These are phyloP conservation scores for Ornithorhynchus anatinus DNA, from an alignment of 2,113 vertebrate genomes.

Conservation along the genomic window DNA sequence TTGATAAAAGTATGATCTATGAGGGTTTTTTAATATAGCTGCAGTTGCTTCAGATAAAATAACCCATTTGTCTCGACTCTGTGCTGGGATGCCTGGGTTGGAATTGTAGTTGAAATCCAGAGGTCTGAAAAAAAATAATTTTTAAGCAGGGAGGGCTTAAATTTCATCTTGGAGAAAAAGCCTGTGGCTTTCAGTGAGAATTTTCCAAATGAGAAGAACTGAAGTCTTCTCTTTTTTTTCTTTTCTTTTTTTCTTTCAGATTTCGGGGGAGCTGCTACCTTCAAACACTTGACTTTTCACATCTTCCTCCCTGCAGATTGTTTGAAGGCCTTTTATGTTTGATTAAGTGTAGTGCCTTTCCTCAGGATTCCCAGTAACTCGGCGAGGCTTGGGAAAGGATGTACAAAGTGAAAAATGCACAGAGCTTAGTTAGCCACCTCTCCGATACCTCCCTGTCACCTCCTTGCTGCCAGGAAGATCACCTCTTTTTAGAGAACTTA, in stretches of 20 bases:
- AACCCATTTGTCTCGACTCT: constrained; percentile 44
- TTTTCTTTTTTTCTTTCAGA: not conserved
- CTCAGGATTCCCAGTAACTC: not conserved
- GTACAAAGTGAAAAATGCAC: constrained; percentile 11
- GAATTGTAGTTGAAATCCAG: not conserved
- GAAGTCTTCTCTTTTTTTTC: too few relatives aligned
- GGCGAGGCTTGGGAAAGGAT: not conserved
- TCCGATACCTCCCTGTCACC: too few relatives aligned
- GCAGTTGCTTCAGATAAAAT: constrained; percentile 24
- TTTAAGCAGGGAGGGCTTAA: not conserved
- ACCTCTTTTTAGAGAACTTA: too few relatives aligned
- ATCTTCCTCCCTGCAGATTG: not conserved
- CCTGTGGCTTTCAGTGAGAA: not conserved
- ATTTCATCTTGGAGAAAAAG: not conserved
- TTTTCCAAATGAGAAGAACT: not conserved
- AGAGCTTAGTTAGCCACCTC: too few relatives aligned
- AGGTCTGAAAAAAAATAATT: constrained; percentile 21
- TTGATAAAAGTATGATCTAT: constrained; percentile 65
- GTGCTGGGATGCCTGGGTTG: not conserved
- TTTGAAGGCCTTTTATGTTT: not conserved
- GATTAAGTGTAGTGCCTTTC: constrained; percentile 1
- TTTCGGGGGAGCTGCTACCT: not conserved
- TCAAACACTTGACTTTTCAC: not conserved
- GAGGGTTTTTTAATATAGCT: constrained; percentile 50
- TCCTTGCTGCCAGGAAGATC: too few relatives aligned